Percentiles rank a stretch among this genome's conserved stretches.
phyloP scores from a whole-genome alignment of 2,888 invertebrate genomes.

The Thumatha senex region DNA sequence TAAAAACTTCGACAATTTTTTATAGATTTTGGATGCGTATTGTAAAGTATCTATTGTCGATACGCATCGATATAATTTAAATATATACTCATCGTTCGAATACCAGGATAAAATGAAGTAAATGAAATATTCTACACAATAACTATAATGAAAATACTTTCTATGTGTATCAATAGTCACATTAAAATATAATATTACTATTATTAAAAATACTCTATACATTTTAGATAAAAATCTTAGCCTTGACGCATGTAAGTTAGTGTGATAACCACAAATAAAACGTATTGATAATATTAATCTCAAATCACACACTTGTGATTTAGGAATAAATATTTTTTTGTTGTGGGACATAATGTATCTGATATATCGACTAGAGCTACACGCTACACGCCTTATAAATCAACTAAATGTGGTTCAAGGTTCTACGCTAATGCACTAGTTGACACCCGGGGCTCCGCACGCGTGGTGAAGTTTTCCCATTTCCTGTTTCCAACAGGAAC shows the following conservation, averaged over 20 bases:
- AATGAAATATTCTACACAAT: neutral
- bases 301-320: neutral
- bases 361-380: no score
- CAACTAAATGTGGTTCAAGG: neutral
- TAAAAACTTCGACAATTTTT: neutral
- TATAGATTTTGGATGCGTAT: neutral
- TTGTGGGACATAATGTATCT: neutral
- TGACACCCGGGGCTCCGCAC: no score
- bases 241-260: neutral
- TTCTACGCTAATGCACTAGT: no score
- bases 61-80: neutral
- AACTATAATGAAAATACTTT: neutral
- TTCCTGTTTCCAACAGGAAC: no score
- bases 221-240: neutral
- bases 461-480: no score
- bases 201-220: neutral
- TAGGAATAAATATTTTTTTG: neutral
- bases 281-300: neutral
- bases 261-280: slow-evolving; percentile 2
- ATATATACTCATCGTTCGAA: neutral
- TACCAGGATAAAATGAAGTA: neutral
- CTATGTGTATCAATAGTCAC: neutral
- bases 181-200: neutral
- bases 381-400: neutral
- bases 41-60: neutral